Evolutionary conservation across 2,888 invertebrate genomes (phyloP).

Genomic region (Alsophila aescularia): DNA sequence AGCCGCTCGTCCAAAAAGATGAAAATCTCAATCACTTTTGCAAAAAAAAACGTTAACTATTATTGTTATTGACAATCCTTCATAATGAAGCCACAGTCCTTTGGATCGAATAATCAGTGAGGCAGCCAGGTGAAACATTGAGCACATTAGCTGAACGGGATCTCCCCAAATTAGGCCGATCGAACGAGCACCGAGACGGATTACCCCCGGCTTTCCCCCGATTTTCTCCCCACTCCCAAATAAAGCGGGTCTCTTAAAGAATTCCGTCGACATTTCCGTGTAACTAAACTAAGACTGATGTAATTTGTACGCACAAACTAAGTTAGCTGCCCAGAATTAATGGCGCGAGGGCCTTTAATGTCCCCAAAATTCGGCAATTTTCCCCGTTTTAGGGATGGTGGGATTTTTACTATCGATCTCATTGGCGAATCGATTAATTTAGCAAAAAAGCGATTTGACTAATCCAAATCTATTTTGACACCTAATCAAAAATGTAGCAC

Average conservation of each 20-base stretch:
- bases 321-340: slow-evolving; percentile 67
- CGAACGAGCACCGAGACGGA: slow-evolving; percentile 66
- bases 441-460: neutral
- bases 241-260: slow-evolving; percentile 59
- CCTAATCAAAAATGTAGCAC: too few relatives aligned
- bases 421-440: neutral
- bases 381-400: slow-evolving; percentile 46
- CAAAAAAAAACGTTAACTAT: neutral
- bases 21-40: neutral
- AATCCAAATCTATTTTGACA: too few relatives aligned
- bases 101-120: slow-evolving; percentile 39
- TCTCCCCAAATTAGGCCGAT: slow-evolving; percentile 68
- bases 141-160: slow-evolving; percentile 66
- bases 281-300: slow-evolving; percentile 68
- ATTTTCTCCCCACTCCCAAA: slow-evolving; percentile 44
- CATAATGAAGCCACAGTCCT: slow-evolving; percentile 8
- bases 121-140: slow-evolving; percentile 71
- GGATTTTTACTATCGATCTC: too few relatives aligned
- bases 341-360: slow-evolving; percentile 58
- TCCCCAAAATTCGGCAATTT: slow-evolving; percentile 51
- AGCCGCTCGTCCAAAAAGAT: neutral
- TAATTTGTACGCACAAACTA: slow-evolving; percentile 65
- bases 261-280: slow-evolving; percentile 60
- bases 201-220: slow-evolving; percentile 59
- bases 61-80: slow-evolving; percentile 18